phyloP scores from a whole-genome alignment of 2,113 vertebrate genomes.

The Tapirus terrestris region DNA sequence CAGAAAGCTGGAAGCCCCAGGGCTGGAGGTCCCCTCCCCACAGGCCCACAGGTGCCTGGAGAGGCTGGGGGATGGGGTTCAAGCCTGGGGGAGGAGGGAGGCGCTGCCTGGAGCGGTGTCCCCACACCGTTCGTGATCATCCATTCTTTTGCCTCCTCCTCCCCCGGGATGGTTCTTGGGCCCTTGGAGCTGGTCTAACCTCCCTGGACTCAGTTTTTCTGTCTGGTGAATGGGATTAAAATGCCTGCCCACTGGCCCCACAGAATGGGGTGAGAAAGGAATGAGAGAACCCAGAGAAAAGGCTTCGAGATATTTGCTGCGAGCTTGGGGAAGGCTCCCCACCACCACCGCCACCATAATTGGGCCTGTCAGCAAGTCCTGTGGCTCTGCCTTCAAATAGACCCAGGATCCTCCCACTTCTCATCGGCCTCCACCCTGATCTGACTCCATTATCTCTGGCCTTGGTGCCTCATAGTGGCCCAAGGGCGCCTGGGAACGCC shows the following conservation, averaged over 20 bases:
- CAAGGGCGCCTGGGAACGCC: background rate
- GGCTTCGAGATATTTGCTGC: no score
- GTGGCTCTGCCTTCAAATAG: background rate
- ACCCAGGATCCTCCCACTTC: background rate
- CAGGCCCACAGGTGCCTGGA: background rate
- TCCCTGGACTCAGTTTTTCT: background rate
- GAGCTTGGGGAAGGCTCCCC: background rate
- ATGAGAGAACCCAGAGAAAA: background rate
- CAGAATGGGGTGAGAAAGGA: background rate
- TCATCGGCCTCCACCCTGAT: background rate
- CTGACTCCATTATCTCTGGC: background rate
- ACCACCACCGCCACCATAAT: fast-evolving
- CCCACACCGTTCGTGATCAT: no score
- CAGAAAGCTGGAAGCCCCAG: background rate
- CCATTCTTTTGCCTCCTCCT: background rate
- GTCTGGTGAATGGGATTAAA: background rate
- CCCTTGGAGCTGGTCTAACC: background rate
- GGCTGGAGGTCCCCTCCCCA: background rate
- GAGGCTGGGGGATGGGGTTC: background rate
- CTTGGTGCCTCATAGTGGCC: background rate
- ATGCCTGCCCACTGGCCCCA: background rate
- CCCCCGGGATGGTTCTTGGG: background rate
- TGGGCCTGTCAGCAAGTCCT: background rate
- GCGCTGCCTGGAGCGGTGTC: background rate
- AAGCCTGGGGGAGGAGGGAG: background rate